Base-by-base conservation (phyloP, 2,113 vertebrate species). In the Dunckerocampus dactyliophorus region DNA sequence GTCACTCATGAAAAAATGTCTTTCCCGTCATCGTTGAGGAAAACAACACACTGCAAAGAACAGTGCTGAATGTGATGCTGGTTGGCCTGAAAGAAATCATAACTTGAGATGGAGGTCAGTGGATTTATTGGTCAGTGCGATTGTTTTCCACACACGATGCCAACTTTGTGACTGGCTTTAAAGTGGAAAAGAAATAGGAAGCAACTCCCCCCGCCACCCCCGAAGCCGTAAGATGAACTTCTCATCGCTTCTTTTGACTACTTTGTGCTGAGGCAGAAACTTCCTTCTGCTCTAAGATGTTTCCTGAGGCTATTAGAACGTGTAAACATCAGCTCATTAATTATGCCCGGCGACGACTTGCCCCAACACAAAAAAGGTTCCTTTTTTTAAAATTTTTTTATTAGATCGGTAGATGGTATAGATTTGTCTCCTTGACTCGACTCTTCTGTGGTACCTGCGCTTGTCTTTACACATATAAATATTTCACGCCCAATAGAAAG, bases 401-500 rank as follows among this genome's bases (percentile, higher is more conserved):
- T 28, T 28, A 55, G 46, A 55, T 11, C 37, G 31, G 50, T 17
- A 63, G 76, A 84, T 66, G 45, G 67, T 71, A 80, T 63, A 72
- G 79, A 85, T 78, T 61, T 20, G 78, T 80, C 70, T 80, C 83
- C 81, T 82, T 82, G 84, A 79, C 80, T 71, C 7, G 50, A 22
- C 48, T 74, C 57, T 64, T 71, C 68, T 8, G 61, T 74, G 70
- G 61, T 61, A 71, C 81, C 84, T 77, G 72, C 31, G 31, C 72
- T 75, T 65, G 54, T 78, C 81, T 85, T 80, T 81, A 85, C 78
- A 79, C 47, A 69, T 76, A 86, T 85, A 84, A 85, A 88, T 89
- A 88, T 86, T 88, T 87, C 63, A 88, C 76, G 77, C 78, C 80
- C 84, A 87, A 85, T 77, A 81, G 80, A 84, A 83, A 78, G 69